Evolutionary conservation across 2,113 vertebrate species (phyloP).

Genomic region (Phylloscopus trochiloides): DNA sequence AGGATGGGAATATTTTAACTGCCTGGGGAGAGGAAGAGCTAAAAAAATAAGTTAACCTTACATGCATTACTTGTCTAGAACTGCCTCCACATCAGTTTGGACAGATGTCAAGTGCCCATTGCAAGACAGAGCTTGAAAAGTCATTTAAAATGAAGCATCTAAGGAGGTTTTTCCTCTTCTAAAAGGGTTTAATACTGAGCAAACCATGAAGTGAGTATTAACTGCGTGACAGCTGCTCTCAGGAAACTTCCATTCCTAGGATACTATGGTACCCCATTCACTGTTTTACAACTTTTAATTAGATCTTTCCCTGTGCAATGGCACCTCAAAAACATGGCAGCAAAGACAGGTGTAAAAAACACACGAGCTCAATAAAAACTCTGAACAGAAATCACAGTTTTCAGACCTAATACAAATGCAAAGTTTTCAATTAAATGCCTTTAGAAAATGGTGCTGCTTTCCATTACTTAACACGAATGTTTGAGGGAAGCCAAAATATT

Average conservation of each 20-base stretch:
- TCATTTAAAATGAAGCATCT: constrained; percentile 35
- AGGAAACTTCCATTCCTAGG: background rate
- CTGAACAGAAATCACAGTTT: background rate
- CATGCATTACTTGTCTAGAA: constrained; percentile 74
- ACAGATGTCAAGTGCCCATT: constrained; percentile 71
- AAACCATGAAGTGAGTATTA: background rate
- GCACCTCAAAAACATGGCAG: background rate
- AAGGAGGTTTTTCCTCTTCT: background rate
- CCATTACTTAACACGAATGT: background rate
- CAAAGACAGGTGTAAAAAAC: background rate
- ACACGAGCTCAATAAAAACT: background rate
- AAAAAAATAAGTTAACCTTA: constrained; percentile 56
- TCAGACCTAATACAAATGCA: background rate
- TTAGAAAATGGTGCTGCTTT: background rate
- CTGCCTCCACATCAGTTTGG: constrained; percentile 74
- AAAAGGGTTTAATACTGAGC: background rate
- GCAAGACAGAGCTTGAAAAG: constrained; percentile 70
- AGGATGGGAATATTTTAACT: background rate
- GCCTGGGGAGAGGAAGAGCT: background rate
- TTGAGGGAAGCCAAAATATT: background rate
- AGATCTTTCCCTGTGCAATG: background rate
- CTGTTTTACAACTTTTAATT: background rate
- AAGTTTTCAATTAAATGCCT: background rate
- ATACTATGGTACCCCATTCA: background rate
- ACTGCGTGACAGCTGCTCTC: rapidly evolving